Evolutionary conservation across 2,888 invertebrate genomes (phyloP).

Genomic region (Zootermopsis nevadensis): DNA sequence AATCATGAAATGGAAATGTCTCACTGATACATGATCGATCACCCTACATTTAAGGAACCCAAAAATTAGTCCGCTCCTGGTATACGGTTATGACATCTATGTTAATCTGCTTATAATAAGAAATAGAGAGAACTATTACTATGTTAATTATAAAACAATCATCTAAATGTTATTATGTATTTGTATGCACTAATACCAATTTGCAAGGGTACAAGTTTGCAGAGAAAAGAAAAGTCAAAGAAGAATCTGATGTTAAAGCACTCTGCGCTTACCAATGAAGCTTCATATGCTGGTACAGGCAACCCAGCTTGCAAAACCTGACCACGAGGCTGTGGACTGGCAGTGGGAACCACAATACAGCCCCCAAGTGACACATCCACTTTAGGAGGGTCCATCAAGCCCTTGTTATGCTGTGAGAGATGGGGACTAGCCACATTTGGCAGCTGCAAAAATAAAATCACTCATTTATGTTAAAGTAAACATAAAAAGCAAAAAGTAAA

Average conservation of each 20-base stretch:
- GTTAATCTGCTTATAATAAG: not conserved
- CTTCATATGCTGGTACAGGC: conserved; percentile 72
- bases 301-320: conserved; percentile 68
- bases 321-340: conserved; percentile 67
- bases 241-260: not conserved
- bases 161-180: not conserved
- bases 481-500: no score
- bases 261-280: conserved; percentile 75
- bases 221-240: not conserved
- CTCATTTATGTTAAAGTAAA: no score
- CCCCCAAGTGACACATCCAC: conserved; percentile 68
- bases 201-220: not conserved
- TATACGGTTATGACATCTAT: no score
- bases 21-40: no score
- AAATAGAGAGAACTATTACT: not conserved
- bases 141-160: not conserved
- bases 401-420: conserved; percentile 56
- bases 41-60: no score
- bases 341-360: conserved; percentile 68
- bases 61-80: no score
- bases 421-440: conserved; percentile 38
- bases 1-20: no score
- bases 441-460: conserved; percentile 14
- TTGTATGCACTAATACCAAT: not conserved
- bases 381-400: conserved; percentile 67